Evolutionary conservation across 2,113 vertebrate genomes (phyloP).

Genomic region (Eleginops maclovinus): DNA sequence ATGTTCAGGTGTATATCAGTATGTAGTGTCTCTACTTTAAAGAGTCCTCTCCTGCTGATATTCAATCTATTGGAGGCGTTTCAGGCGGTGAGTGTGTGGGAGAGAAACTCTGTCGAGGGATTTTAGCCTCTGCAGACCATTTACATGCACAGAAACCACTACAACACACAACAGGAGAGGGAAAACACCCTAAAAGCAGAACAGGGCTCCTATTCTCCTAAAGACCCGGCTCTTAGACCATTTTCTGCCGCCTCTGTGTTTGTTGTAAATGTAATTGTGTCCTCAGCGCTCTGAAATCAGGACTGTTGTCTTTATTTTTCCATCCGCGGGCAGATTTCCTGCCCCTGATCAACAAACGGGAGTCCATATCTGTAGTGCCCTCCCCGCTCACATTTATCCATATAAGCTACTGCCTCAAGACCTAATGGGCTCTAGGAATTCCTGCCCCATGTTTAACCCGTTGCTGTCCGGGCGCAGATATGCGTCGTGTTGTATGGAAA

Average conservation of each 20-base stretch:
- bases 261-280: slow-evolving; percentile 76
- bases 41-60: too few species aligned
- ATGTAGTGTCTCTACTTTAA: too few species aligned
- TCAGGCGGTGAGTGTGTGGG: too few species aligned
- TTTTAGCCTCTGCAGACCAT: too few species aligned
- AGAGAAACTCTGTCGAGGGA: too few species aligned
- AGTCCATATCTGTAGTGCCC: slow-evolving; percentile 12
- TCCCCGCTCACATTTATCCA: slow-evolving; percentile 49
- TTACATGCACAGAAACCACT: too few species aligned
- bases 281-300: slow-evolving; percentile 48
- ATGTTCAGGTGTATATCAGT: too few species aligned
- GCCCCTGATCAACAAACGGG: slow-evolving; percentile 30
- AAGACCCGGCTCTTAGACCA: too few species aligned
- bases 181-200: too few species aligned
- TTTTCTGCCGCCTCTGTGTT: slow-evolving; percentile 43
- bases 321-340: slow-evolving; percentile 63
- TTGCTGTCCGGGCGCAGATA: slow-evolving; percentile 46
- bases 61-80: too few species aligned
- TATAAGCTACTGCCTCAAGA: slow-evolving; percentile 63
- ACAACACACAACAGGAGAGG: too few species aligned
- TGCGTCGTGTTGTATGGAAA: slow-evolving; percentile 70
- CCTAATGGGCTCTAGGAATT: slow-evolving; percentile 44
- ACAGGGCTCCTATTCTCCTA: too few species aligned
- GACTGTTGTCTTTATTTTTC: slow-evolving; percentile 70
- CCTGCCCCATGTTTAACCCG: slow-evolving; percentile 52